Base-by-base conservation (phyloP, 2,797 vertebrate species). In the Hippoglossus hippoglossus region DNA sequence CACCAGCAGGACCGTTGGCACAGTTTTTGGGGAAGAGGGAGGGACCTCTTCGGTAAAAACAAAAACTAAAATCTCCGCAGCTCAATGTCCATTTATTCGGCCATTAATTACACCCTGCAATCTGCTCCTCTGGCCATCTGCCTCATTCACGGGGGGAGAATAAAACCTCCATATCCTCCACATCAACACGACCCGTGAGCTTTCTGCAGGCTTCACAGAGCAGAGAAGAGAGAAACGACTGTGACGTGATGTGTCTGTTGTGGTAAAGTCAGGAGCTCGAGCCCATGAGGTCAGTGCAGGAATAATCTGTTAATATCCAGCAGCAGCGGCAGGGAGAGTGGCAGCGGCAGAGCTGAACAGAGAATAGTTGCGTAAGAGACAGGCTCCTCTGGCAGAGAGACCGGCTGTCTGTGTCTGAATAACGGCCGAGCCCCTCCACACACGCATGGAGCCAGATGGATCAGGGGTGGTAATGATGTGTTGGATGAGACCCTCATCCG, bases 1-100 rank as follows among this genome's bases (percentile, higher is more conserved):
- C 75, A 77, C 64, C 67, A 71, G 75, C 81, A 83, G 66, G 74
- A 67, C 69, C 77, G 78, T 64, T 87, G 89, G 85, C 88, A 85
- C 66, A 44, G 60, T 79, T 81, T 49, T 28, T 49, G 19, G 10
- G 49, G 28, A 69, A 52, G 44, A 58, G 67, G 69, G 79, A 73
- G 57, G 67, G 64, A 59, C 47, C 58, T 71, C 26, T 47, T 51
- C 41, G 16, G 24, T 55, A 72, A 79, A 69, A 52, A 58, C 9
- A 39, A 57, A 49, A 73, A 74, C 51, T 12, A 28, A 78, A 80
- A 71, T 69, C 44, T 73, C 13, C n/a, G 61, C 55, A 11, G 53
- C 62, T 54, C 72, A 76, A 8, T 66, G 79, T 26, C 78, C 75
- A 56, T 56, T 84, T 81, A 81, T 71, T 39, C 72, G 63, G 57